These are phyloP conservation scores for Acanthiza pusilla DNA, from an alignment of 2,797 vertebrate genomes.

Conservation along the genomic window DNA sequence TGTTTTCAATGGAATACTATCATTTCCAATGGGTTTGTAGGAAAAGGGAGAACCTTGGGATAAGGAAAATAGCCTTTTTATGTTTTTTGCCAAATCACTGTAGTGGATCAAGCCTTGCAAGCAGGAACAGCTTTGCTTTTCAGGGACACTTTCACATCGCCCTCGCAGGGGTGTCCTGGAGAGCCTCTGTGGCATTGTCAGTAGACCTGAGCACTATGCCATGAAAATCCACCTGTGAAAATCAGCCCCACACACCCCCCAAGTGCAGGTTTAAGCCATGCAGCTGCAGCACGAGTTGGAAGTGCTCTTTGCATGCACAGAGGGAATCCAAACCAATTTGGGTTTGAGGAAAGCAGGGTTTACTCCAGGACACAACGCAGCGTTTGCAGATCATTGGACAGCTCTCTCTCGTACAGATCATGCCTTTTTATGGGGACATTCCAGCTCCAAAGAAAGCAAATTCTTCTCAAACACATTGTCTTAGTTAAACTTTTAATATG, in stretches of 20 bases:
- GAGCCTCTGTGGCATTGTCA: neutral
- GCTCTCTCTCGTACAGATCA: constrained; percentile 46
- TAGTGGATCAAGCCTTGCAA: neutral
- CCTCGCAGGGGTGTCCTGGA: neutral
- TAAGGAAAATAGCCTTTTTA: neutral
- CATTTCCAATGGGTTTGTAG: neutral
- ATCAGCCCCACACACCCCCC: neutral
- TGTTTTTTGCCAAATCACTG: neutral
- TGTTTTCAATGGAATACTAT: neutral
- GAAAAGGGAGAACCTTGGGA: neutral
- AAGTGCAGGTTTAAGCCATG: neutral
- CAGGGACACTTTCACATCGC: neutral
- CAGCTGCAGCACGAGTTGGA: neutral
- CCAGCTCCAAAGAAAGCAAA: constrained; percentile 73
- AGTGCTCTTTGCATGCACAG: constrained; percentile 14
- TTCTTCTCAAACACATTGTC: constrained; percentile 72
- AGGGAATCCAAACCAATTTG: constrained; percentile 54
- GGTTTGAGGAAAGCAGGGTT: constrained; percentile 56
- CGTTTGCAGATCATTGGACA: constrained; percentile 42
- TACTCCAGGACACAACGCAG: constrained; percentile 57
- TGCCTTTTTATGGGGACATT: constrained; percentile 77
- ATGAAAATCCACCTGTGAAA: neutral
- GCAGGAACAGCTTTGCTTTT: neutral
- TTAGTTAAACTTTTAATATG: constrained; percentile 72
- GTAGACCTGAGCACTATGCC: neutral